Base-by-base conservation (phyloP, 2,797 vertebrate species). In the Lepus townsendii region DNA sequence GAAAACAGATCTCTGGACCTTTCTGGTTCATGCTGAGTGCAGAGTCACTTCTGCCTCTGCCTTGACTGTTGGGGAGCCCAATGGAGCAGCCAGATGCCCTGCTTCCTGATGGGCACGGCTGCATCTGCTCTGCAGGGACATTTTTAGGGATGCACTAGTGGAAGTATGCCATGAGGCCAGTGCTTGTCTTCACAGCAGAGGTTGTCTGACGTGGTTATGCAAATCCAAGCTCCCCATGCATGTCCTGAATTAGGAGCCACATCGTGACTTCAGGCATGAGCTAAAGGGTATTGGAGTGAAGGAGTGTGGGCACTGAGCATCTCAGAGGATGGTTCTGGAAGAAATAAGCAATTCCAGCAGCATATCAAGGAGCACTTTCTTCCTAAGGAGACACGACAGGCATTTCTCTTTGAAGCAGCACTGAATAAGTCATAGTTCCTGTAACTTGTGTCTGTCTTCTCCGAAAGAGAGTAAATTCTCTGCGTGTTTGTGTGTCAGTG, bases 1-100 rank as follows among this genome's bases (percentile, higher is more conserved):
- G 82, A 87, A 97, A 97, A 95, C 80, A 94, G 92, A 92, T 95
- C 96, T 97, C 90, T 90, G 95, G 84, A 94, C 85, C 38, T 12
- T 75, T 97, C 87, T 92, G 86, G 75, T 71, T 65, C 82, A 19
- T 94, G 82, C 83, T 77, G 79, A 96, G 95, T 96, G 95, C 94
- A 84, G 96, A 97, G 82, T 97, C 68, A 88, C 90, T 97, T 96
- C 88, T 96, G 2, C 66, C 85, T 95, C 82, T 65, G 79, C 20
- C 68, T 47, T 86, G 80, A 91, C 60, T 80, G 27, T 30, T 82
- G 12, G 71, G 72, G 75, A 65, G 77, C 92, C 95, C 78, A 24
- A 32, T n/a, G 38, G 90, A 88, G 91, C 73, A 95, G 76, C 73
- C 69, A 57, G 72, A 75, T 85, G 96, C 83, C 83, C 90, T 91